phyloP scores from a whole-genome alignment of 2,113 vertebrate genomes.

The Elephantulus edwardii region DNA sequence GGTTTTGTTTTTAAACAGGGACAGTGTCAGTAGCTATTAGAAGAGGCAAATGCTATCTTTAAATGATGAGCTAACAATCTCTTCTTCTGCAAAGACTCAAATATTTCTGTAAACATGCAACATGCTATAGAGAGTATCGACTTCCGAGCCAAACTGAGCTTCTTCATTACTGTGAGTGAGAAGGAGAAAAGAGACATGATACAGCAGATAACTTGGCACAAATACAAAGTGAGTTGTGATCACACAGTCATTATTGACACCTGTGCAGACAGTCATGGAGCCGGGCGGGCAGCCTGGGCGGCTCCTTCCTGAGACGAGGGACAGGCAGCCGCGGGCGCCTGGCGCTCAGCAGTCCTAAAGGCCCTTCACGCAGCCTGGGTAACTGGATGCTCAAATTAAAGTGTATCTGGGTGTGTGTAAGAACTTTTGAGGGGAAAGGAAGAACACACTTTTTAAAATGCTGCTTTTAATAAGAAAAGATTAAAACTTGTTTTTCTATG shows the following conservation, averaged over 20 bases:
- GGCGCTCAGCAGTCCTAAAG: conserved; percentile 70
- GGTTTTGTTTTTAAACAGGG: conserved; percentile 2
- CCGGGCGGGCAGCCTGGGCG: conserved; percentile 66
- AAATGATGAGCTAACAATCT: conserved; percentile 25
- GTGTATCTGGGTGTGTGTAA: conserved; percentile 34
- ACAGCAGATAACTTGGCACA: conserved; percentile 82
- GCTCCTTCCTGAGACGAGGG: conserved; percentile 51
- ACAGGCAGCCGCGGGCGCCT: conserved; percentile 54
- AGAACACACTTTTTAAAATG: not conserved
- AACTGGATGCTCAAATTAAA: conserved; percentile 64
- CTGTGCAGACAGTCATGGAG: not conserved
- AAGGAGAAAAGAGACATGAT: conserved; percentile 60
- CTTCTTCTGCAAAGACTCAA: conserved; percentile 8
- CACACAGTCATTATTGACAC: conserved; percentile 62
- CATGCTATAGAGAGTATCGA: conserved; percentile 70
- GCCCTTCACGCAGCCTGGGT: conserved; percentile 80
- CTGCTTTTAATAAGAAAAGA: conserved; percentile 18
- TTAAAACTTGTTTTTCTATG: conserved; percentile 26
- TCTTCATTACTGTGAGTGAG: conserved; percentile 38
- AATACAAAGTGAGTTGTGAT: conserved; percentile 69
- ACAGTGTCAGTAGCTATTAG: conserved; percentile 40
- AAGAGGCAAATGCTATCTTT: conserved; percentile 35
- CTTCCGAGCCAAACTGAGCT: conserved; percentile 56
- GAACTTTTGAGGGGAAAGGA: conserved; percentile 46
- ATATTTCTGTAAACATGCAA: conserved; percentile 76